Evolutionary conservation across 2,888 invertebrate species (phyloP), one percentile per base, ranked within the genome.

Genomic region (Lasioglossum figueresi): DNA sequence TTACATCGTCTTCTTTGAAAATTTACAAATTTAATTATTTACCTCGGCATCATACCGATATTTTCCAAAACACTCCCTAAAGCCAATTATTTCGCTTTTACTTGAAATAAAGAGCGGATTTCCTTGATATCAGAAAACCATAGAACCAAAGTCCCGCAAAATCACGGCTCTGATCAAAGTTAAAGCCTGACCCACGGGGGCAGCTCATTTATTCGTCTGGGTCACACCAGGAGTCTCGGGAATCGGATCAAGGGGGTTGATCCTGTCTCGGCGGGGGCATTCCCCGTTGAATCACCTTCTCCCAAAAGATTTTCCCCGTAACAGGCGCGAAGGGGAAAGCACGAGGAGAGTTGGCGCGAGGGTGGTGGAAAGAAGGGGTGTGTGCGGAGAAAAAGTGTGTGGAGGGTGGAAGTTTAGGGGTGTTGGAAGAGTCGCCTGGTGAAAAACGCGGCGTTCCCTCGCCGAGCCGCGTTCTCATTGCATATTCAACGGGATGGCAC

Each of bases 401-500:
- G 19, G 68, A 19, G 52, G n/a, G 12, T 37, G 12, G 19, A 68
- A 23, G 34, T 27, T 52, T 23, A 52, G 75, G n/a, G 52, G 72
- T 75, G 81, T 68, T 23, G 76, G 78, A 78, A 80, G 86, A 83
- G 76, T 56, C 78, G 76, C 19, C 79, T 23, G 82, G 74, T 83
- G 79, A 85, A 85, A 83, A 86, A 78, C 76, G 77, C 77, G 72
- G 52, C 37, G 56, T 56, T 43, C 52, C 77, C 80, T 76, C 76
- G 80, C 37, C 76, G 70, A 77, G 14, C 37, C 81, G 52, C 79
- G 63, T 75, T 81, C 87, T 91, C 91, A 91, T 92, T 91, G 91
- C 90, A 92, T 92, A 92, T 92, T 92, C 92, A 92, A 88, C 86
- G 92, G 75, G 81, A 79, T 68, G 72, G 86, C 81, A 74, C 84